Conservation (phyloP, 1,140 invertebrate genomes). For the Sitodiplosis mosellana region DNA sequence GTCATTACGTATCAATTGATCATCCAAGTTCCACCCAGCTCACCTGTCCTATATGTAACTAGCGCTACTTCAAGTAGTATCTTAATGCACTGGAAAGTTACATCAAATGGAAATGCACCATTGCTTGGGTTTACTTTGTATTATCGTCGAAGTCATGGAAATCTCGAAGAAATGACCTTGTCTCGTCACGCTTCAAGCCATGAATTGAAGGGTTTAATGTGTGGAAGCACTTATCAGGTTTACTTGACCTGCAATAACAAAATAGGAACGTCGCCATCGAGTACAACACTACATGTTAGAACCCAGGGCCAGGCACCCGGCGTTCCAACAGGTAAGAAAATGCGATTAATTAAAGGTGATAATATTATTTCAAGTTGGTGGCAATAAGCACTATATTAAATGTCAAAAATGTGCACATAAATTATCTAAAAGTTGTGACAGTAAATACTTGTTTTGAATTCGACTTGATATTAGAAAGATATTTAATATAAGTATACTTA, state of each 20-base stretch:
- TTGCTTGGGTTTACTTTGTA: slow-evolving; percentile 46
- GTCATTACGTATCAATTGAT: slow-evolving; percentile 36
- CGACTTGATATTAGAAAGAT: too few species aligned
- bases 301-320: slow-evolving; percentile 55
- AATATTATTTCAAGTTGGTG: too few species aligned
- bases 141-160: slow-evolving; percentile 41
- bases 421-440: too few species aligned
- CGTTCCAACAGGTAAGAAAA: too few species aligned
- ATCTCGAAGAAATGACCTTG: slow-evolving; percentile 41
- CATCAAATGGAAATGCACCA: slow-evolving; percentile 46
- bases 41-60: slow-evolving; percentile 49
- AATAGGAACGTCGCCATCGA: slow-evolving; percentile 49
- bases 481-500: too few species aligned
- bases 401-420: too few species aligned
- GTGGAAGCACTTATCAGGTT: slow-evolving; percentile 56
- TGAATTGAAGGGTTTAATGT: slow-evolving; percentile 47
- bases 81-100: slow-evolving; percentile 48
- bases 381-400: too few species aligned
- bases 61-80: slow-evolving; percentile 51
- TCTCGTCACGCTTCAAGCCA: slow-evolving; percentile 42
- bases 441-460: too few species aligned
- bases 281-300: slow-evolving; percentile 42
- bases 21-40: slow-evolving; percentile 45
- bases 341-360: too few species aligned
- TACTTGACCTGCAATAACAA: slow-evolving; percentile 52